Conservation (phyloP, 1,140 invertebrate genomes). For the Hirudo medicinalis region DNA sequence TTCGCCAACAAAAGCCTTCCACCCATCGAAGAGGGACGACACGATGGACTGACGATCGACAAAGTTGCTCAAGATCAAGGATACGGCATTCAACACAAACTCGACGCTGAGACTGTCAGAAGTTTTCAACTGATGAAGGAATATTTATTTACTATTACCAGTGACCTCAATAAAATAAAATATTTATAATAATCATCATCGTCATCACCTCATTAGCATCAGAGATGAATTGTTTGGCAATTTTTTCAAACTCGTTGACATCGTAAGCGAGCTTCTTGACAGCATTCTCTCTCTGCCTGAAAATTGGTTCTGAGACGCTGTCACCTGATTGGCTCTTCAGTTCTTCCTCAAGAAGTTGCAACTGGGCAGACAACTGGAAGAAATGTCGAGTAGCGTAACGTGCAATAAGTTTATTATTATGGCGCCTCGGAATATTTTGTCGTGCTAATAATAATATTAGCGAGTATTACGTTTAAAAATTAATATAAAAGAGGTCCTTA, state of each 20-base stretch:
- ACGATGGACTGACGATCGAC: constrained; percentile 53
- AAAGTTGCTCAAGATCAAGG: constrained; percentile 56
- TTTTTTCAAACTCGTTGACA: constrained; percentile 47
- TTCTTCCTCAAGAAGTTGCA: constrained; percentile 52
- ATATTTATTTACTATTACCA: background rate
- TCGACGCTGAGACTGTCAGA: constrained; percentile 52
- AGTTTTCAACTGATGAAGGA: background rate
- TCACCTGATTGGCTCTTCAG: constrained; percentile 44
- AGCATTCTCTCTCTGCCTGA: constrained; percentile 34
- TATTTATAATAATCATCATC: constrained; percentile 14
- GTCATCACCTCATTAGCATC: constrained; percentile 48
- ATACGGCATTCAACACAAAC: constrained; percentile 53
- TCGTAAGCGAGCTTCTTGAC: constrained; percentile 35
- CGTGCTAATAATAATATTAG: too few species aligned
- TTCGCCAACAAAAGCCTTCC: constrained; percentile 49
- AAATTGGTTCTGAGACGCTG: constrained; percentile 31
- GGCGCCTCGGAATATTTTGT: too few species aligned
- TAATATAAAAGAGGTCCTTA: too few species aligned
- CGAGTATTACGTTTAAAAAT: too few species aligned
- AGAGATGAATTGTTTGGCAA: constrained; percentile 56
- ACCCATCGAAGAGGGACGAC: constrained; percentile 55
- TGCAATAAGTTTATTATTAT: too few species aligned
- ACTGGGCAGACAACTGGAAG: constrained; percentile 48
- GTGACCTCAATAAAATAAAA: constrained; percentile 53
- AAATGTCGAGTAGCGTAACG: too few species aligned